Evolutionary conservation across 1,140 invertebrate genomes (phyloP).

Genomic region (Neelides sp.): DNA sequence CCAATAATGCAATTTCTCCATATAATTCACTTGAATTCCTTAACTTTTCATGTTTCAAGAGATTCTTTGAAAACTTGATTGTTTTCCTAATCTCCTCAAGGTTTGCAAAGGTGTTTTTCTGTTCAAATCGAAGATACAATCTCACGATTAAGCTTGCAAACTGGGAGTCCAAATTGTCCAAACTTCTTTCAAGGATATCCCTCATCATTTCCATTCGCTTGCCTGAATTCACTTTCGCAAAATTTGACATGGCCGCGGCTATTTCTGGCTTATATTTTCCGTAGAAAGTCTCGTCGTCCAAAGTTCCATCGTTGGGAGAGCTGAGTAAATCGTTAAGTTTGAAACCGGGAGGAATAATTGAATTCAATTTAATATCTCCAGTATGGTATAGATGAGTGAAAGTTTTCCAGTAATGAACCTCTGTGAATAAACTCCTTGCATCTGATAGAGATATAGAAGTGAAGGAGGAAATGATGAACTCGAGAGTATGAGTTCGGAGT

Average conservation of each 20-base stretch:
- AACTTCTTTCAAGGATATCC: slow-evolving; percentile 9
- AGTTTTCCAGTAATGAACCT: slow-evolving; percentile 29
- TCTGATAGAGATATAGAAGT: slow-evolving; percentile 12
- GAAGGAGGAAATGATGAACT: slow-evolving; percentile 15
- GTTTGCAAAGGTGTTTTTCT: slow-evolving; percentile 5
- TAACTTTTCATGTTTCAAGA: slow-evolving; percentile 26
- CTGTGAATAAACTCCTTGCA: slow-evolving; percentile 17
- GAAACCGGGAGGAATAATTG: slow-evolving; percentile 23
- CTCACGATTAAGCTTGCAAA: slow-evolving; percentile 20
- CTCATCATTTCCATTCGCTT: slow-evolving; percentile 18
- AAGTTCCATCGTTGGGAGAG: not conserved
- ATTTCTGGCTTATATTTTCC: not conserved
- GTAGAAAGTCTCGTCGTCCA: too few species aligned
- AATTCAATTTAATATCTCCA: not conserved
- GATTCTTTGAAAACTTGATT: slow-evolving; percentile 18
- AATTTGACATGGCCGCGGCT: not conserved
- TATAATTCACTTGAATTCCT: slow-evolving; percentile 16
- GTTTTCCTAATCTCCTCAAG: slow-evolving; percentile 11
- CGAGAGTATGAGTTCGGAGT: slow-evolving; percentile 24
- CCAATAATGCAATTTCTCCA: slow-evolving; percentile 26
- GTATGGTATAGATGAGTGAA: not conserved
- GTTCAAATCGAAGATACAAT: slow-evolving; percentile 23
- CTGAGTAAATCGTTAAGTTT: slow-evolving; percentile 9
- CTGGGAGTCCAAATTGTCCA: slow-evolving; percentile 12
- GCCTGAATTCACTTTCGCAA: slow-evolving; percentile 10